These are phyloP conservation scores for Cygnus buccinator DNA, from an alignment of 2,113 vertebrate species.

Conservation along the genomic window DNA sequence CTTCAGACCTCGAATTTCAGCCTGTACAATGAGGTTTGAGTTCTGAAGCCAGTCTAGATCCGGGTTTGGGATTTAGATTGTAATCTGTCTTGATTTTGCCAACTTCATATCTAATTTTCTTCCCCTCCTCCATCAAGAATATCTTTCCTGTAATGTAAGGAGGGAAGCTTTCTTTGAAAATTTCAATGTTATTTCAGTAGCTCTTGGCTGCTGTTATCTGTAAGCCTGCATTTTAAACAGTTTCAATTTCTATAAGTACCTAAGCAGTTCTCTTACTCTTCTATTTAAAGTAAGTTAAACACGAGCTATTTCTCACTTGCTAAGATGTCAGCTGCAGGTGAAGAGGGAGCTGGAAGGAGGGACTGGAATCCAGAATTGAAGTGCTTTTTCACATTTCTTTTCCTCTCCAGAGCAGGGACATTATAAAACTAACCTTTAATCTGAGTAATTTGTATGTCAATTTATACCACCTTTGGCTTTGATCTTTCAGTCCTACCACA, in stretches of 20 bases:
- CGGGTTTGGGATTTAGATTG: neutral
- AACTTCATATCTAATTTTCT: neutral
- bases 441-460: neutral
- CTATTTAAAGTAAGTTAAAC: neutral
- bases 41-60: neutral
- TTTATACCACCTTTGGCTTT: constrained; percentile 24
- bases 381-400: neutral
- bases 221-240: neutral
- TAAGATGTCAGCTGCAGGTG: neutral
- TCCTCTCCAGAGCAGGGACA: neutral
- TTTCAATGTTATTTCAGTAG: neutral
- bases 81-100: neutral
- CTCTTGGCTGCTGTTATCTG: neutral
- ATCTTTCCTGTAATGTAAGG: neutral
- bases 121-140: neutral
- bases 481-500: neutral
- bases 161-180: neutral
- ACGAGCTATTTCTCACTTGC: neutral
- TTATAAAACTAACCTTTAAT: neutral
- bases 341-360: neutral
- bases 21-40: neutral
- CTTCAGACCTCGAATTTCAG: neutral
- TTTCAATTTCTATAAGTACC: neutral
- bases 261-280: neutral
- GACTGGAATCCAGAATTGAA: neutral